These are phyloP conservation scores for Megamerina dolium DNA, from an alignment of 2,888 invertebrate genomes.

Conservation along the genomic window DNA sequence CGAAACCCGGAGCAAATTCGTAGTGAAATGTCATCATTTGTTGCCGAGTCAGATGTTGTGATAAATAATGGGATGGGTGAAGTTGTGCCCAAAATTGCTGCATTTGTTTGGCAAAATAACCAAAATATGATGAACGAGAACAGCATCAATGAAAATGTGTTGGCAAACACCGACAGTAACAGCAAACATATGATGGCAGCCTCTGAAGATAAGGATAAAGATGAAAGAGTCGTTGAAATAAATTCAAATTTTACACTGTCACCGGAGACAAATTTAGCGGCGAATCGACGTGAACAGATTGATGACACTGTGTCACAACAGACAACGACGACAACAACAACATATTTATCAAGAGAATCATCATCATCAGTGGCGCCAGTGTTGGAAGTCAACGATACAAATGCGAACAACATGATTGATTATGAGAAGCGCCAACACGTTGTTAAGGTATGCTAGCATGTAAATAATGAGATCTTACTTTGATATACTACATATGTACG, in stretches of 20 bases:
- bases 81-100: constrained; percentile 16
- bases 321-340: neutral
- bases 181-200: constrained; percentile 4
- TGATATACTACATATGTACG: too few relatives aligned
- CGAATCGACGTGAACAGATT: too few relatives aligned
- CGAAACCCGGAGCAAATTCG: constrained; percentile 23
- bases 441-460: constrained; percentile 39
- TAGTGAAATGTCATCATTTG: constrained; percentile 22
- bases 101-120: constrained; percentile 23
- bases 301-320: too few relatives aligned
- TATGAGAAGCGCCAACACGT: constrained; percentile 46
- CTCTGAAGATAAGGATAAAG: constrained; percentile 5
- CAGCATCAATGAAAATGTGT: neutral
- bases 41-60: neutral
- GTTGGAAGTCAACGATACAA: constrained; percentile 25
- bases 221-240: neutral
- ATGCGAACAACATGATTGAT: constrained; percentile 39
- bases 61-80: constrained; percentile 2
- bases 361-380: constrained; percentile 1
- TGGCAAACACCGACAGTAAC: constrained; percentile 3
- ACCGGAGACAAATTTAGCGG: constrained; percentile 2
- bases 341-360: neutral
- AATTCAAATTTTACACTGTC: neutral
- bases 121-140: neutral
- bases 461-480: constrained; percentile 2